phyloP scores from a whole-genome alignment of 2,888 invertebrate genomes.

The Sympetrum striolatum region DNA sequence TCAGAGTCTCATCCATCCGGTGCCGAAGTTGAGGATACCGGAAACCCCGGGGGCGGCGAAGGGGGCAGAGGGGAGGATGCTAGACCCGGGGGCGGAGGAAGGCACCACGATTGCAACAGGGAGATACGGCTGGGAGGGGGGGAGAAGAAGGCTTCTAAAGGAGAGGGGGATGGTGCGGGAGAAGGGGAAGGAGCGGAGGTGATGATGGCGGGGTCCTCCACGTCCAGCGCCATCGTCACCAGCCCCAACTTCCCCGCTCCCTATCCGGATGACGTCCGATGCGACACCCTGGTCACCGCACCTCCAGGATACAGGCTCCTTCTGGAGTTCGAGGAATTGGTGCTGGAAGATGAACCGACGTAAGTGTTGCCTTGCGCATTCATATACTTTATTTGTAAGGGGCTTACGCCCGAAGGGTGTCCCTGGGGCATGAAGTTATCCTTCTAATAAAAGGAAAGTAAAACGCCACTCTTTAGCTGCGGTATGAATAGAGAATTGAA shows the following conservation, averaged over 20 bases:
- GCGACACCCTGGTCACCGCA: conserved; percentile 73
- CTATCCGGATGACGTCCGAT: conserved; percentile 79
- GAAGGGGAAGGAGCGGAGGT: background rate
- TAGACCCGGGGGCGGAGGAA: conserved; percentile 51
- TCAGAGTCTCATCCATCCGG: conserved; percentile 58
- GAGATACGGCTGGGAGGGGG: conserved; percentile 69
- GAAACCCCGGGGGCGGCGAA: background rate
- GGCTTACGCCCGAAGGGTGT: too few relatives aligned
- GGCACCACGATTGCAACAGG: conserved; percentile 70
- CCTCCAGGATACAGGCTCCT: conserved; percentile 74
- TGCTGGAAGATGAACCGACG: conserved; percentile 79
- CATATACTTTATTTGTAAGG: too few relatives aligned
- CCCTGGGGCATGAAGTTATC: too few relatives aligned
- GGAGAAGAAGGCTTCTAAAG: background rate
- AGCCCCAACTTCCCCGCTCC: conserved; percentile 82
- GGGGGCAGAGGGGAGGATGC: background rate
- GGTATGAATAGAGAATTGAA: too few relatives aligned
- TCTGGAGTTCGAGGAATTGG: conserved; percentile 77
- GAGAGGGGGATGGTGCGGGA: background rate
- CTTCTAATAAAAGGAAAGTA: too few relatives aligned
- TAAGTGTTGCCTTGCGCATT: conserved; percentile 60
- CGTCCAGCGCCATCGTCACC: conserved; percentile 70
- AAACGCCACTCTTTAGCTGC: too few relatives aligned
- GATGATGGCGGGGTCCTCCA: background rate
- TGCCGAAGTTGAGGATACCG: conserved; percentile 53